Conservation (phyloP, 2,888 invertebrate genomes). For the Eurytoma adleriae region DNA sequence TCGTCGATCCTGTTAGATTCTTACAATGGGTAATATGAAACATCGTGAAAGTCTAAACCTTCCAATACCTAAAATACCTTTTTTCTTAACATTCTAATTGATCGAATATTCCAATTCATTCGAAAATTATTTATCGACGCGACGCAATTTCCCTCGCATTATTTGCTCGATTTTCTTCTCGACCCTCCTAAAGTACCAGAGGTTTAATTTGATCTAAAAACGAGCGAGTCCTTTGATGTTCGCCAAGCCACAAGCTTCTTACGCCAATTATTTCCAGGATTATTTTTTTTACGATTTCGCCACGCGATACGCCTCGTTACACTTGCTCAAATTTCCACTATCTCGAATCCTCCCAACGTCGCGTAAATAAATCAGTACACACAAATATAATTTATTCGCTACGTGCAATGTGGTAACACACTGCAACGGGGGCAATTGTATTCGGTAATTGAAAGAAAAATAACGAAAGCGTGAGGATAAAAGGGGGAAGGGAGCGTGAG, state of each 20-base stretch:
- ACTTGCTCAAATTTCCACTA: conserved; percentile 3
- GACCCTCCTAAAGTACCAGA: neutral
- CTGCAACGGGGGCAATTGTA: too few relatives aligned
- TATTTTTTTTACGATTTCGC: conserved; percentile 24
- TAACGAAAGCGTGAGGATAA: too few relatives aligned
- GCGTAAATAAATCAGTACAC: too few relatives aligned
- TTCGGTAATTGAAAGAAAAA: too few relatives aligned
- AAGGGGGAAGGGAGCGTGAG: neutral
- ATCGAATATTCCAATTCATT: neutral
- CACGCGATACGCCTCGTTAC: conserved; percentile 2
- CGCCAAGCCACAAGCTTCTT: conserved; percentile 66
- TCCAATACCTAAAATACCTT: too few relatives aligned
- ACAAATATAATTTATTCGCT: too few relatives aligned
- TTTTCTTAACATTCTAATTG: too few relatives aligned
- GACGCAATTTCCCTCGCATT: neutral
- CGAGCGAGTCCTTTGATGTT: conserved; percentile 65
- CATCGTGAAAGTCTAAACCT: too few relatives aligned
- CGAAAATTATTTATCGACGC: conserved; percentile 24
- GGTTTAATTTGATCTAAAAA: conserved; percentile 50
- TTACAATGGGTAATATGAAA: neutral
- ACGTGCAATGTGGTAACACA: too few relatives aligned
- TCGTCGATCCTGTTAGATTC: neutral
- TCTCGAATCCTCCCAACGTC: neutral
- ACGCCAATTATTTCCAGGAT: conserved; percentile 68
- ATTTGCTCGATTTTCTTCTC: neutral